Conservation (phyloP, 2,113 vertebrate genomes). For the Anhinga anhinga region DNA sequence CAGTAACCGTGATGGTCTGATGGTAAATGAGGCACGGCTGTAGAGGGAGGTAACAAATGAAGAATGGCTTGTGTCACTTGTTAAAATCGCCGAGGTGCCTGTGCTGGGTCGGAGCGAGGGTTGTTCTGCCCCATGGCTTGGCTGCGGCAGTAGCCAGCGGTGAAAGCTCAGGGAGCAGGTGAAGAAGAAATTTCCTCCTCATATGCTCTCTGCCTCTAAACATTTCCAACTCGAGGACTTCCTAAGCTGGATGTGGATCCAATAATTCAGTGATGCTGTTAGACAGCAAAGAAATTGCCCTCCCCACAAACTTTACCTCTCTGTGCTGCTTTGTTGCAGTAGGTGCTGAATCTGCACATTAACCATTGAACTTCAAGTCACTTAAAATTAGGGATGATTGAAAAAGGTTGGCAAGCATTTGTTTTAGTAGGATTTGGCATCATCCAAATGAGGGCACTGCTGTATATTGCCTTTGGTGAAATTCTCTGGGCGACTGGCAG, state of each 20-base stretch:
- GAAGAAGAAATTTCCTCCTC: neutral
- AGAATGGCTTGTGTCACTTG: neutral
- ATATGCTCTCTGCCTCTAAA: neutral
- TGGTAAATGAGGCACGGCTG: neutral
- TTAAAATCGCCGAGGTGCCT: accelerated
- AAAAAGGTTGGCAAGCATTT: neutral
- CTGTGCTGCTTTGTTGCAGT: neutral
- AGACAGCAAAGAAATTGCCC: neutral
- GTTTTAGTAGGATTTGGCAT: neutral
- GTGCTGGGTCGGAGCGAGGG: neutral
- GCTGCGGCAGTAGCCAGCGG: neutral
- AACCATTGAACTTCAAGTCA: neutral
- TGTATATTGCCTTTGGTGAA: neutral
- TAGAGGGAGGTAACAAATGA: neutral
- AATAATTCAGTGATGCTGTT: neutral
- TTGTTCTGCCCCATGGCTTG: neutral
- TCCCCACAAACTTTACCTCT: too few relatives aligned
- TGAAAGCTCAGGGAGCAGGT: neutral
- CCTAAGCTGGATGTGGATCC: neutral
- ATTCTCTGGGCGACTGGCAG: neutral
- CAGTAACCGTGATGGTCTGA: accelerated
- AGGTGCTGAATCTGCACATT: neutral
- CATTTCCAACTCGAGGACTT: accelerated
- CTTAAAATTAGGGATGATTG: accelerated
- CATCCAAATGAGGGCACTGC: too few relatives aligned